Conservation (phyloP, 2,113 vertebrate genomes). For the Orthonyx spaldingii region DNA sequence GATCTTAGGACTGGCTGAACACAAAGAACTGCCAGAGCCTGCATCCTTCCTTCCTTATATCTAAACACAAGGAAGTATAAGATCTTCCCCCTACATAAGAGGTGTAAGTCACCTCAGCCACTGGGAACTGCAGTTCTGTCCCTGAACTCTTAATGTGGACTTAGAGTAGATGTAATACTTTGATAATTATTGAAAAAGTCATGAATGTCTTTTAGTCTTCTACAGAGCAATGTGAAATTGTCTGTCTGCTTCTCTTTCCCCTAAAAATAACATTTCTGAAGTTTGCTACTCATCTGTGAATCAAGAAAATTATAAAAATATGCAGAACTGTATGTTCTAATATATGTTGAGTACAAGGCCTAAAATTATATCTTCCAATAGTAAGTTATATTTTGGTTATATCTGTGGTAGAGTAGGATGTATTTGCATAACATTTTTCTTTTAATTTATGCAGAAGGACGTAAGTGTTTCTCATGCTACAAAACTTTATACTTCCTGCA, state of each 20-base stretch:
- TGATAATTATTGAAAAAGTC: neutral
- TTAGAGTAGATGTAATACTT: neutral
- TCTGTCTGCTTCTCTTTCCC: neutral
- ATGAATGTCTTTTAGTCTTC: neutral
- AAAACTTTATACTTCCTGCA: neutral
- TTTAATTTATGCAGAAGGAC: neutral
- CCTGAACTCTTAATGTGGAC: neutral
- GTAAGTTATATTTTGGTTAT: conserved; percentile 28
- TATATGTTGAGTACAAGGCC: neutral
- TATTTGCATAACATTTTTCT: conserved; percentile 7
- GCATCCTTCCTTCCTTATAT: neutral
- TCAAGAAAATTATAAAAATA: conserved; percentile 35
- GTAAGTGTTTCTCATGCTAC: neutral
- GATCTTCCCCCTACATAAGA: neutral
- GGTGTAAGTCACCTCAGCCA: neutral
- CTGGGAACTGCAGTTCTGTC: neutral
- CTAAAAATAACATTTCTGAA: conserved; percentile 8
- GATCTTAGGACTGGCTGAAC: neutral
- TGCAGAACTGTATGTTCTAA: conserved; percentile 40
- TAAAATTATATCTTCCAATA: conserved; percentile 35
- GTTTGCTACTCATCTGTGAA: conserved; percentile 11
- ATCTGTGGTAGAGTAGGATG: neutral
- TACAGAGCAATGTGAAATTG: neutral
- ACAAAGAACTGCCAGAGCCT: neutral
- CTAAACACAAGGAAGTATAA: neutral